A percentile compares a stretch with the other conserved stretches of the same genome.
Evolutionary conservation across 2,113 vertebrate species (phyloP).

Genomic region (Rhineura floridana): DNA sequence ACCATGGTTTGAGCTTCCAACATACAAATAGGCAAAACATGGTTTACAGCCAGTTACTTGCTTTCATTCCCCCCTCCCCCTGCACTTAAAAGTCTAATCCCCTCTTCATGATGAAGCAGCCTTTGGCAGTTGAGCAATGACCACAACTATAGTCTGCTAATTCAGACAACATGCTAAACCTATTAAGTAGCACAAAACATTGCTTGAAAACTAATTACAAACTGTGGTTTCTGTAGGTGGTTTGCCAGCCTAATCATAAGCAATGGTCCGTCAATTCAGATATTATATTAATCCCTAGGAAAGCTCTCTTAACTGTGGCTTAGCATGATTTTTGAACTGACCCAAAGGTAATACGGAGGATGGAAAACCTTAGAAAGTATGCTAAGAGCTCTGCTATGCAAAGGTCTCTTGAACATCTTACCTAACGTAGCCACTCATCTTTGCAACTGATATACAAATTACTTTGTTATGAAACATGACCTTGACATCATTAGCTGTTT

Average conservation of each 20-base stretch:
- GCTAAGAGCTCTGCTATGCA: neutral
- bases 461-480: slow-evolving; percentile 27
- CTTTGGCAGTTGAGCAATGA: neutral
- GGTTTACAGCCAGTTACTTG: neutral
- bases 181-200: neutral
- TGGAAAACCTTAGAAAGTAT: neutral
- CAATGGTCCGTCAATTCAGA: neutral
- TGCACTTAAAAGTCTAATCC: neutral
- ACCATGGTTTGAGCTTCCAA: neutral
- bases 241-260: neutral
- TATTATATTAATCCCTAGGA: neutral
- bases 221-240: neutral
- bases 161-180: neutral
- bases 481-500: neutral
- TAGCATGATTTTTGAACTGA: neutral
- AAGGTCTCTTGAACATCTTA: neutral
- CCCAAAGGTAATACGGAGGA: slow-evolving; percentile 13
- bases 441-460: neutral
- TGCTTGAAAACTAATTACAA: neutral
- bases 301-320: neutral
- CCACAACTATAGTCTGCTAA: neutral
- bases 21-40: neutral
- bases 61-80: neutral
- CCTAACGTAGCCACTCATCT: slow-evolving; percentile 16
- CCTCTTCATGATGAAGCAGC: neutral